Evolutionary conservation across 2,113 vertebrate genomes (phyloP), one percentile per base, ranked within the genome.

Genomic region (Leptobrachium leishanense): DNA sequence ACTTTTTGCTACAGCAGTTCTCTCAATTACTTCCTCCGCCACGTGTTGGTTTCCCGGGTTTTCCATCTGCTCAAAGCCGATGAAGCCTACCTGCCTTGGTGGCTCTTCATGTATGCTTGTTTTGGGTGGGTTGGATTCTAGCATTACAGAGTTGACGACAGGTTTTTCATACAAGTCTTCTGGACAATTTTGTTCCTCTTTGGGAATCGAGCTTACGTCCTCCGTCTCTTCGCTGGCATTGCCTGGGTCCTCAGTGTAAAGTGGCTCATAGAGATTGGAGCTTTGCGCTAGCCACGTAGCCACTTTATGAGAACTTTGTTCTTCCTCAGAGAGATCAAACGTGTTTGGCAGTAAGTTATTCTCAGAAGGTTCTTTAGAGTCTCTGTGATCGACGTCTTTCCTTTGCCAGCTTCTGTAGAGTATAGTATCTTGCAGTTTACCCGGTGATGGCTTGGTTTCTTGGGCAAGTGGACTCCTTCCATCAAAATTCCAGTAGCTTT

Each of bases 401-500:
- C 82, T 82, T 59, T 72, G 77, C 7, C 74, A 70, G 41, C 66
- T 83, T 69, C 5, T 66, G 57, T 78, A 8, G 10, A 81, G 62
- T 39, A 57, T 31, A 68, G 85, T 63, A 42, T 75, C 81, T 9
- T 11, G n/a, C 46, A 80, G 78, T 42, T 77, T 80, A 6, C 62
- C 50, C 46, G 76, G 76, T 44, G 83, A 43, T 82, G n/a, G 54
- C 13, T 70, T 64, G 79, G 76, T 11, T 40, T 43, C 43, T 43
- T 84, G 62, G 42, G 84, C 13, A 84, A 83, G 41, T 87, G 76
- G 20, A 64, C 50, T 74, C 54, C 90, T 88, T 13, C 83, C 63
- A 70, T 91, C 88, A 10, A 84, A 90, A 71, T 88, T 88, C 97
- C 98, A 98, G 86, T 98, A 98, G 2, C 93, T 93, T 62, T 88